A percentile compares a stretch with the other conserved stretches of the same genome.
phyloP scores from a whole-genome alignment of 1,140 invertebrate species.

The Leptopilina clavipes region DNA sequence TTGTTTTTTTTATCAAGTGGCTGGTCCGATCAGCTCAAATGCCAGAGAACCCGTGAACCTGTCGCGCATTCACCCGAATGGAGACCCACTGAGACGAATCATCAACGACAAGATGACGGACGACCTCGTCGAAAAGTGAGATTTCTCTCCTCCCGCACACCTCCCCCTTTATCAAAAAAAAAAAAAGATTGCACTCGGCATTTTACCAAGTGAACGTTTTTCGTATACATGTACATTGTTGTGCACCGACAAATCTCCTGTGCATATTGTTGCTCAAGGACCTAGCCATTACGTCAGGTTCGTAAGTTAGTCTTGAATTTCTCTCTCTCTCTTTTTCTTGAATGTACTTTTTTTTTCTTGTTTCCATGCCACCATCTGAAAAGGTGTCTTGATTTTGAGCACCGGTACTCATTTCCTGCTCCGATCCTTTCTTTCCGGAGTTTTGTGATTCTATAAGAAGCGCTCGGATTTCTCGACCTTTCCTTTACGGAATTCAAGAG shows the following conservation, averaged over 20 bases:
- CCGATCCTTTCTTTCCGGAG: background rate
- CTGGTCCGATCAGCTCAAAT: constrained; percentile 30
- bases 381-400: background rate
- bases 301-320: constrained; percentile 3
- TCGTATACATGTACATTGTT: constrained; percentile 31
- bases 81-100: constrained; percentile 23
- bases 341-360: background rate
- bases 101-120: constrained; percentile 30
- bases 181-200: background rate
- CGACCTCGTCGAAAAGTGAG: constrained; percentile 33
- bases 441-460: background rate
- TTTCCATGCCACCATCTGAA: constrained; percentile 20
- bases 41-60: constrained; percentile 13
- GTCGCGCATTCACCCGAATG: constrained; percentile 33
- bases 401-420: constrained; percentile 4
- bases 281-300: constrained; percentile 26
- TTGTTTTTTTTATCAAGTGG: constrained; percentile 48
- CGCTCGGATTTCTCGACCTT: background rate
- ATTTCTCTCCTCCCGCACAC: background rate
- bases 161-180: no score
- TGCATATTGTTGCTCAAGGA: constrained; percentile 26
- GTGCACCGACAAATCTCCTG: constrained; percentile 14
- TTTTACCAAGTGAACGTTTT: constrained; percentile 27
- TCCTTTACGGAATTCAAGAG: constrained; percentile 10
- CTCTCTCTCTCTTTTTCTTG: background rate